Percentiles rank a stretch among this genome's conserved stretches.
These are phyloP conservation scores for Amphipyra tragopoginis DNA, from an alignment of 2,888 invertebrate species.

Conservation along the genomic window DNA sequence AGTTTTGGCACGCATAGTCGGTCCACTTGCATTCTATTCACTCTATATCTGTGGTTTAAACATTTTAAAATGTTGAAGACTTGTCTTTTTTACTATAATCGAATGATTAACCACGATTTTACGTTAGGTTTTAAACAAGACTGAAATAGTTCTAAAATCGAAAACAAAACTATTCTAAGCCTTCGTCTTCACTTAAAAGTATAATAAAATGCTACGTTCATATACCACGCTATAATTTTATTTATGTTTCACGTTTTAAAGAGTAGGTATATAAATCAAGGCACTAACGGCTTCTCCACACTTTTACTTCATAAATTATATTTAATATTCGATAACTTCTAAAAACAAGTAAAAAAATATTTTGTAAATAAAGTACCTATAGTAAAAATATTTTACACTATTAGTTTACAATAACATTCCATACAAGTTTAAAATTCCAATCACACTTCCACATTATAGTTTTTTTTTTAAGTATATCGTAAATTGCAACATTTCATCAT, in stretches of 20 bases:
- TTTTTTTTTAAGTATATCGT: constrained; percentile 9
- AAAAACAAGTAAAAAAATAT: constrained; percentile 31
- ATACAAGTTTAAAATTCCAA: constrained; percentile 12
- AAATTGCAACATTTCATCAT: not conserved
- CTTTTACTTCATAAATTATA: constrained; percentile 41
- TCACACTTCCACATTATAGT: not conserved
- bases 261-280: not conserved
- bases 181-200: no score
- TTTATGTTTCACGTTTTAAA: not conserved
- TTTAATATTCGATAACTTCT: constrained; percentile 41
- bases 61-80: no score
- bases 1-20: no score
- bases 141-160: no score
- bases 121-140: no score
- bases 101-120: no score
- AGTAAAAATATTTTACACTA: constrained; percentile 25
- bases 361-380: constrained; percentile 46
- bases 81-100: no score
- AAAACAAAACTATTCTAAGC: no score
- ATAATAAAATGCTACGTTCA: no score
- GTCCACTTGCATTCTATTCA: no score
- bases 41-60: no score
- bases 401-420: constrained; percentile 20
- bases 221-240: not conserved
- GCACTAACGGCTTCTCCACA: not conserved